Evolutionary conservation across 2,888 invertebrate species (phyloP).

Genomic region (Cheilosia variabilis): DNA sequence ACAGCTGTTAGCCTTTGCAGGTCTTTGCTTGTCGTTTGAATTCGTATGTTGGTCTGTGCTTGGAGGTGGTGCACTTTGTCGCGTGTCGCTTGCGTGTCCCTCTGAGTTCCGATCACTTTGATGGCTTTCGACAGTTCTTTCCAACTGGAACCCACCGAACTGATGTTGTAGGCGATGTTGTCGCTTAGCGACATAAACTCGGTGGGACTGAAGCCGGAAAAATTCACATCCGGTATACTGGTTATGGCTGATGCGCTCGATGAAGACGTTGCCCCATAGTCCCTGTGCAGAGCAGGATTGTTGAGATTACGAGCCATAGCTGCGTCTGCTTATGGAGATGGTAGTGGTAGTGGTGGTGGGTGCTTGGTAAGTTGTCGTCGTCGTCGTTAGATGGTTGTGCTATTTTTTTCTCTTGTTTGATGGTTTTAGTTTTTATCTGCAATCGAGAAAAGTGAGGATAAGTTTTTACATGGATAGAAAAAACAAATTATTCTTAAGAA

Average conservation of each 20-base stretch:
- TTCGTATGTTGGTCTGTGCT: constrained; percentile 89
- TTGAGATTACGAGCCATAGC: constrained; percentile 79
- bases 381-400: not conserved
- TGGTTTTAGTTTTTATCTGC: not conserved
- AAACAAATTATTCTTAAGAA: too few relatives aligned
- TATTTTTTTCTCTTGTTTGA: not conserved
- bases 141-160: constrained; percentile 90
- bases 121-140: constrained; percentile 89
- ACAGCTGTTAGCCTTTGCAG: constrained; percentile 89
- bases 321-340: constrained; percentile 11
- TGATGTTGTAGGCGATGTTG: constrained; percentile 92
- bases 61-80: constrained; percentile 90
- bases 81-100: constrained; percentile 88
- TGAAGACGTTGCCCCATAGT: constrained; percentile 82
- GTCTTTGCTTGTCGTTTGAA: constrained; percentile 89
- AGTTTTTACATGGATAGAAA: not conserved
- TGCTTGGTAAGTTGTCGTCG: not conserved
- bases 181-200: constrained; percentile 92
- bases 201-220: constrained; percentile 88
- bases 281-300: constrained; percentile 79
- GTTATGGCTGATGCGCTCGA: constrained; percentile 77
- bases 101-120: constrained; percentile 90
- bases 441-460: not conserved
- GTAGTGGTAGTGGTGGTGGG: constrained; percentile 23
- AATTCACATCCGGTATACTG: constrained; percentile 87